Conservation (phyloP, 2,797 vertebrate genomes). For the Xerus rutilus region DNA sequence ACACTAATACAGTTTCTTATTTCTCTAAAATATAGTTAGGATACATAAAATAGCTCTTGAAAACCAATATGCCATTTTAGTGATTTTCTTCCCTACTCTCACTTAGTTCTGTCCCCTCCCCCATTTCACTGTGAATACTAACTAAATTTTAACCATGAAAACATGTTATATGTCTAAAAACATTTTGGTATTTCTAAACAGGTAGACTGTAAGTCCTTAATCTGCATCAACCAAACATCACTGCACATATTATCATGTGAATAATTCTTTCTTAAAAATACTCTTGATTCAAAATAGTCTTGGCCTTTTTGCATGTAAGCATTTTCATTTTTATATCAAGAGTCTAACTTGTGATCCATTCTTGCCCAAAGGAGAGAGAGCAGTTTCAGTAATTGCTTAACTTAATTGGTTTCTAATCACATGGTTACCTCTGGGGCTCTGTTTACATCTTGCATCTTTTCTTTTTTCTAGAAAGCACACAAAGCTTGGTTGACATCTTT, state of each 20-base stretch:
- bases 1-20: constrained; percentile 46
- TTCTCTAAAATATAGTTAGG: constrained; percentile 62
- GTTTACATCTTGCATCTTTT: constrained; percentile 78
- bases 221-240: constrained; percentile 51
- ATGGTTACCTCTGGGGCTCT: constrained; percentile 77
- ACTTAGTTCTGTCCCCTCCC: constrained; percentile 22
- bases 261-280: constrained; percentile 61
- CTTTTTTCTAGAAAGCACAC: constrained; percentile 76
- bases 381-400: constrained; percentile 79
- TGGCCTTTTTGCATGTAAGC: constrained; percentile 69
- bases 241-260: constrained; percentile 57
- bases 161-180: constrained; percentile 60
- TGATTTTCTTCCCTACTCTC: constrained; percentile 60
- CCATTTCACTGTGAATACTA: constrained; percentile 54
- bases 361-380: constrained; percentile 75
- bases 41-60: constrained; percentile 61
- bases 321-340: constrained; percentile 77
- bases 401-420: constrained; percentile 84
- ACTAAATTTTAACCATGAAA: constrained; percentile 69
- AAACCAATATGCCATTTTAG: constrained; percentile 39
- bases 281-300: constrained; percentile 62
- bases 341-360: constrained; percentile 74
- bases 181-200: constrained; percentile 66
- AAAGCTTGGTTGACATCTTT: constrained; percentile 69
- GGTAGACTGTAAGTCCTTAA: constrained; percentile 56